Conservation (phyloP, 2,113 vertebrate species). For the Pituophis catenifer region DNA sequence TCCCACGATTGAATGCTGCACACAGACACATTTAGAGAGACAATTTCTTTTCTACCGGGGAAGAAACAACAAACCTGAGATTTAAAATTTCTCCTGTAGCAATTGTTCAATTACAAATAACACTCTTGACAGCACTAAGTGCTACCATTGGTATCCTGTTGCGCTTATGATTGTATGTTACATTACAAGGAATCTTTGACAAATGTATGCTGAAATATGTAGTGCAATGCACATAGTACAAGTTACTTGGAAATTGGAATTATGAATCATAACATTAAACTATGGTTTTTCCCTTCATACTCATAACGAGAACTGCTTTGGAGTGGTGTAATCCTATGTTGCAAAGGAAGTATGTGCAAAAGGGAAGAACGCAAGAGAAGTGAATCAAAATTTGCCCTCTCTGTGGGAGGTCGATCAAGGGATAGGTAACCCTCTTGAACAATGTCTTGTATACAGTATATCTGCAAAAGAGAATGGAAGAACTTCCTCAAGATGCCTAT, state of each 20-base stretch:
- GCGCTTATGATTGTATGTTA: conserved; percentile 31
- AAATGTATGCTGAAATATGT: neutral
- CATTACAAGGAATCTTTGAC: conserved; percentile 22
- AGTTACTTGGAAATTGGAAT: neutral
- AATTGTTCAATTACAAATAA: conserved; percentile 43
- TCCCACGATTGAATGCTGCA: neutral
- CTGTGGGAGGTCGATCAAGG: neutral
- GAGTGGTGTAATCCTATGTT: neutral
- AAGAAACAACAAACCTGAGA: conserved; percentile 25
- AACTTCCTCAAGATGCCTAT: neutral
- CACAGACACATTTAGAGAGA: neutral
- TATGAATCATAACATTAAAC: neutral
- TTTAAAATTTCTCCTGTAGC: conserved; percentile 21
- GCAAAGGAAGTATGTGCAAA: neutral
- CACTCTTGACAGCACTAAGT: conserved; percentile 27
- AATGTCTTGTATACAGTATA: neutral
- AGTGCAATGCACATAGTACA: neutral
- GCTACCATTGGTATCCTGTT: conserved; percentile 26
- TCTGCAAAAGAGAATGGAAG: neutral
- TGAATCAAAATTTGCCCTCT: neutral
- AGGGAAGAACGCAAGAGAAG: neutral
- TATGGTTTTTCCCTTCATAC: neutral
- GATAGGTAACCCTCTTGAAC: neutral
- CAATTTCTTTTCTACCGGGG: conserved; percentile 17
- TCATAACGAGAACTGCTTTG: neutral